Conservation (phyloP, 1,140 invertebrate genomes). For the Monochamus saltuarius region DNA sequence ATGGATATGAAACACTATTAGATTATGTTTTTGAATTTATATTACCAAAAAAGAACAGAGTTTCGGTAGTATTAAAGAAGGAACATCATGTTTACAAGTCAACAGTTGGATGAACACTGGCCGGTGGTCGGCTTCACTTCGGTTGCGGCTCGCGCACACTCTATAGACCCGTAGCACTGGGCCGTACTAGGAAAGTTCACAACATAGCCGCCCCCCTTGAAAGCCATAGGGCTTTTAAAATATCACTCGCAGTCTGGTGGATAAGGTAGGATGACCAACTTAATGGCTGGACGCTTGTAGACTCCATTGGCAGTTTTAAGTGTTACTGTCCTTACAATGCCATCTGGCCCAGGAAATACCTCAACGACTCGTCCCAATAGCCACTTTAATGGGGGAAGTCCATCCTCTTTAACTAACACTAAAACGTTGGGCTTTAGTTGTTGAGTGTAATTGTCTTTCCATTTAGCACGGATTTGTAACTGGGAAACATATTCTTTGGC, state of each 20-base stretch:
- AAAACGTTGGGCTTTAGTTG: slow-evolving; percentile 37
- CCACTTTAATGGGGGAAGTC: slow-evolving; percentile 33
- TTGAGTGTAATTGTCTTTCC: slow-evolving; percentile 13
- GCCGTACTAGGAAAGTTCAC: no score
- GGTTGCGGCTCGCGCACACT: no score
- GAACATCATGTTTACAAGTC: no score
- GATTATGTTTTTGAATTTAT: no score
- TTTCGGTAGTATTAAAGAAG: no score
- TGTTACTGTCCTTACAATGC: slow-evolving; percentile 38
- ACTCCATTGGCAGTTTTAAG: slow-evolving; percentile 37
- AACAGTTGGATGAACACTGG: no score
- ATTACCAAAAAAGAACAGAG: no score
- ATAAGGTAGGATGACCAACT: slow-evolving; percentile 16
- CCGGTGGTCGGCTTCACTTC: no score
- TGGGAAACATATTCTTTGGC: slow-evolving; percentile 32
- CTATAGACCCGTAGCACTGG: no score
- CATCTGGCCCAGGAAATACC: slow-evolving; percentile 42
- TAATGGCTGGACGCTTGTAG: slow-evolving; percentile 15
- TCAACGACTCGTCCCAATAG: slow-evolving; percentile 48
- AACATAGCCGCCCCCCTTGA: slow-evolving; percentile 1
- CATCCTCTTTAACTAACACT: slow-evolving; percentile 42
- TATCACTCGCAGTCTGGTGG: not conserved
- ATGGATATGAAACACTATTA: no score
- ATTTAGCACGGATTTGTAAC: slow-evolving; percentile 32
- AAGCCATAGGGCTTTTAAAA: slow-evolving; percentile 6